Evolutionary conservation across 2,888 invertebrate species (phyloP), one percentile per base, ranked within the genome.

Genomic region (Dorcus hopei): DNA sequence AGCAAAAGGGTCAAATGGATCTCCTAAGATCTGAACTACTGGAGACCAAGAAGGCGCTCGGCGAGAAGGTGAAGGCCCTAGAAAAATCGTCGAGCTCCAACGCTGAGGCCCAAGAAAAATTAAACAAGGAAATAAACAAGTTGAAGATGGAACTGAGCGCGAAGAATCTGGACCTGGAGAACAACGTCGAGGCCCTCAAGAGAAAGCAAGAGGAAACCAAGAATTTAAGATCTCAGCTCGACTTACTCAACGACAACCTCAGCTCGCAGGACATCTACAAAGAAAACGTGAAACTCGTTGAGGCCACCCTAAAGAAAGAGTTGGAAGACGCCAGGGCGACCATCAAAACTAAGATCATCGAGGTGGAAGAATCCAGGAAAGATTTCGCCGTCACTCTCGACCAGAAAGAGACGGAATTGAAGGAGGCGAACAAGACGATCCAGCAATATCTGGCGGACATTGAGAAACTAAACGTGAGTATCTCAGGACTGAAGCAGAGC

Each of bases 101-200:
- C 26, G 51, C 68, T 48, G 66, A 70, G 19, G 49, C 62, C 14
- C 74, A 77, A 64, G 65, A 65, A 38, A 59, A 57, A 45, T 61
- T 71, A 38, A 65, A 68, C 47, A 75, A 75, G 65, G 73, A 75
- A 62, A 57, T 72, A 7, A 71, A 76, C 9, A 70, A 72, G 65
- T 56, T 77, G 3, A 74, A 74, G 64, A 72, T 75, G 71, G 74
- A 76, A 57, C 76, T 82, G 16, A 85, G 83, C 73, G 80, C 80
- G 59, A 84, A 81, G 79, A 74, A 80, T 59, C 75, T 80, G 70
- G 85, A 85, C 70, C 70, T 82, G 61, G 84, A 85, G 75, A 80
- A 80, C 64, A 66, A 78, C 57, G 77, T 78, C 70, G 82, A 82
- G 62, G 69, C 69, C 3, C 79, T 80, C 64, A 79, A 73, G 48